Evolutionary conservation across 2,797 vertebrate species (phyloP).

Genomic region (Xenops minutus): DNA sequence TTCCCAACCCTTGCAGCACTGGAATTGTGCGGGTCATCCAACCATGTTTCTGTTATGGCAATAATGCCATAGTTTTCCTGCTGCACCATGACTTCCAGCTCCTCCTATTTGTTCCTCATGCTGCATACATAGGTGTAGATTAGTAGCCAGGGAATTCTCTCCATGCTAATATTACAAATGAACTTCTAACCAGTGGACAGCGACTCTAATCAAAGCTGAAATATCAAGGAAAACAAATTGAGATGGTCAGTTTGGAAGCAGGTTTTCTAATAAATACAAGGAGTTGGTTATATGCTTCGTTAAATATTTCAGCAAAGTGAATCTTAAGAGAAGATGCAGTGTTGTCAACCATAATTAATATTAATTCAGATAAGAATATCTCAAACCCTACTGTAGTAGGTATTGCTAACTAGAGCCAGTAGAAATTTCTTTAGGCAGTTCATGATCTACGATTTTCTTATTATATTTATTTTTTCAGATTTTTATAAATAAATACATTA

Average conservation of each 20-base stretch:
- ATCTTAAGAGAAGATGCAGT: constrained; percentile 15
- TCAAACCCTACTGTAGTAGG: background rate
- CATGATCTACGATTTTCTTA: background rate
- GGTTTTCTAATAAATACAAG: constrained; percentile 32
- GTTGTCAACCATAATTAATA: constrained; percentile 26
- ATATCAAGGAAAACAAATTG: constrained; percentile 33
- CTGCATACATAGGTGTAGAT: background rate
- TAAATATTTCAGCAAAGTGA: constrained; percentile 40
- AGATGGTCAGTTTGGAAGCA: constrained; percentile 28
- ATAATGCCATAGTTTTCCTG: background rate
- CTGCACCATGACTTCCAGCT: background rate
- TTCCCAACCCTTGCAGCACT: background rate
- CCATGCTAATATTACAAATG: background rate
- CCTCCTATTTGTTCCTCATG: background rate
- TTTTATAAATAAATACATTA: background rate
- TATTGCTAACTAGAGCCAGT: background rate
- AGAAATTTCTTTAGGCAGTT: background rate
- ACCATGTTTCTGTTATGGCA: background rate
- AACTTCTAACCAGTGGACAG: background rate
- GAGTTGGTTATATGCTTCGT: background rate
- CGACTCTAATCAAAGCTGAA: background rate
- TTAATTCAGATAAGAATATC: constrained; percentile 10
- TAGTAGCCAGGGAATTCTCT: background rate
- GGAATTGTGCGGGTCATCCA: background rate
- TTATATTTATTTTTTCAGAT: background rate